Base-by-base conservation (phyloP, 2,888 invertebrate genomes). In the Campaea margaritaria region DNA sequence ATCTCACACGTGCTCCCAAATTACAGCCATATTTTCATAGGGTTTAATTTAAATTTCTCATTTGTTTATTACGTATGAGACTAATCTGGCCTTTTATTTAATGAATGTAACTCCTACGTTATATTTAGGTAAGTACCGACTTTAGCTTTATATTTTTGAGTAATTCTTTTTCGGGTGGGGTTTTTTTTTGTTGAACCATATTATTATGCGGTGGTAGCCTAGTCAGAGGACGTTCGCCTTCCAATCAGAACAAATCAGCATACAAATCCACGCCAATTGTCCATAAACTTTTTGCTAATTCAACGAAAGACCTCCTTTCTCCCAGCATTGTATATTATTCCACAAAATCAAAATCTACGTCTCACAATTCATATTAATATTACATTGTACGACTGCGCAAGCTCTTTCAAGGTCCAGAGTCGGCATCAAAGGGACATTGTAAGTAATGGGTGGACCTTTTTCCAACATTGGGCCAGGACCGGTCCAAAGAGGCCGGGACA, bases 1-100 rank as follows among this genome's bases (percentile, higher is more conserved):
- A 83, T 77, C 75, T 69, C 74, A 71, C 84, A 85, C 87, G 87
- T 79, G 73, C 78, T 70, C 73, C 75, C 80, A 80, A 88, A 88
- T 79, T 79, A 79, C 81, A 67, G 59, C 69, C 78, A 81, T 88
- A 87, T 83, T 81, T 86, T 76, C 73, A 73, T 64, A 64, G 57
- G 75, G 74, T 79, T 84, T 87, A 82, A 87, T 87, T 86, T 86
- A 76, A 80, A 77, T 69, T 41, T 68, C 72, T 59, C 55, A 60
- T 50, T 58, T 51, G 69, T 62, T 62, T 67, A 60, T 60, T 55
- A 44, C 21, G 27, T 27, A 21, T 41, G 41, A 10, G 41, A 15
- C 14, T 15, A 15, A 41, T 15, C 2, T 41, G 15, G 41, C 3
- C 12, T n/a, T n/a, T 12, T 10, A 34, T 34, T 7, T 34, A 34